Conservation (phyloP, 2,888 invertebrate species). For the Caenorhabditis parvicauda region DNA sequence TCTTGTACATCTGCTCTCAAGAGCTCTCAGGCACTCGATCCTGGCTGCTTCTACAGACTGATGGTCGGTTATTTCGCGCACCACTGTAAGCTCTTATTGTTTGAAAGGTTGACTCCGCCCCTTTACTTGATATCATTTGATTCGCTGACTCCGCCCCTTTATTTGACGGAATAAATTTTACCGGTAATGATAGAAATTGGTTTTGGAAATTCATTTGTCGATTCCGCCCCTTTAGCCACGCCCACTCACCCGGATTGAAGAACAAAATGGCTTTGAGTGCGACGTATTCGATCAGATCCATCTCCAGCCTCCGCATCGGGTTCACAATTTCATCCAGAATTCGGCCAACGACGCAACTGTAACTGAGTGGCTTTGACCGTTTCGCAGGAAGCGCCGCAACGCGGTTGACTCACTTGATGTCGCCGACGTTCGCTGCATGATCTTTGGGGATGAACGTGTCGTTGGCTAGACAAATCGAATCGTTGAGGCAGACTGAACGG, state of each 20-base stretch:
- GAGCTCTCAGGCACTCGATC: slow-evolving; percentile 27
- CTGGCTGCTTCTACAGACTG: slow-evolving; percentile 35
- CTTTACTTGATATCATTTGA: neutral
- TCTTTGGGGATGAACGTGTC: slow-evolving; percentile 46
- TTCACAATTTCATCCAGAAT: slow-evolving; percentile 93
- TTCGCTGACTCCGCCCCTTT: no score
- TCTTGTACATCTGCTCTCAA: slow-evolving; percentile 30
- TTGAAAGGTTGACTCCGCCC: neutral
- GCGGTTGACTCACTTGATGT: slow-evolving; percentile 40
- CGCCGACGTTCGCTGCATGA: slow-evolving; percentile 44
- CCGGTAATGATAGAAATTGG: no score
- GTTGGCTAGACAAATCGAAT: slow-evolving; percentile 50
- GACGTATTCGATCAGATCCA: slow-evolving; percentile 94
- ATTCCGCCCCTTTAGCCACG: no score
- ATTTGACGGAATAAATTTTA: no score
- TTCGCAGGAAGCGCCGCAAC: no score
- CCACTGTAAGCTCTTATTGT: slow-evolving; percentile 10
- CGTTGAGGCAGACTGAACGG: slow-evolving; percentile 37
- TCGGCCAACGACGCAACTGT: slow-evolving; percentile 84
- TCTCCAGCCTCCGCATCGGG: slow-evolving; percentile 87
- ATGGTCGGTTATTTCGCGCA: slow-evolving; percentile 25
- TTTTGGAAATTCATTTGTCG: no score
- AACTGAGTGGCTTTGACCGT: no score
- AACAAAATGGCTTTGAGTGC: slow-evolving; percentile 96
- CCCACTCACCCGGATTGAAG: slow-evolving; percentile 85